Conservation (phyloP, 2,888 invertebrate genomes). For the Tubulanus polymorphus region DNA sequence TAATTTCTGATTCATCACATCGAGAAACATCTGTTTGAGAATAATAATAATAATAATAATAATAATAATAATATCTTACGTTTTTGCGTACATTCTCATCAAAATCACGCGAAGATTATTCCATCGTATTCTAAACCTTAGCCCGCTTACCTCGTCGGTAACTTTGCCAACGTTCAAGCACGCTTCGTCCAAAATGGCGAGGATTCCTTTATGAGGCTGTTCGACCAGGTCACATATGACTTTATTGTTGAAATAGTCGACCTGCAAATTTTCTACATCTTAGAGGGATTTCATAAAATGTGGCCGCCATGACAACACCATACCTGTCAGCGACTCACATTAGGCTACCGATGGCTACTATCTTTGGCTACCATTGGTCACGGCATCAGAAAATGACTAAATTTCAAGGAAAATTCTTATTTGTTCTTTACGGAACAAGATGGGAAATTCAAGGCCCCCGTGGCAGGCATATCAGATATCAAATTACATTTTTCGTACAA, state of each 20-base stretch:
- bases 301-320: too few species aligned
- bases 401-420: too few species aligned
- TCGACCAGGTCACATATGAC: constrained; percentile 94
- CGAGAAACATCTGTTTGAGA: constrained; percentile 68
- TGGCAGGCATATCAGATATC: too few species aligned
- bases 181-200: constrained; percentile 94
- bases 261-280: too few species aligned
- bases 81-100: constrained; percentile 1
- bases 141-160: constrained; percentile 58
- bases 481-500: too few species aligned
- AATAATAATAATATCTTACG: constrained; percentile 7
- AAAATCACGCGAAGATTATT: neutral
- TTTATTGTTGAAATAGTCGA: constrained; percentile 97
- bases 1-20: constrained; percentile 88
- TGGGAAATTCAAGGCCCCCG: too few species aligned
- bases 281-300: too few species aligned
- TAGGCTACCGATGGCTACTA: too few species aligned
- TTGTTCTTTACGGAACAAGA: too few species aligned
- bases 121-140: neutral
- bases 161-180: constrained; percentile 93
- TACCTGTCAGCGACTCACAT: too few species aligned
- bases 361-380: too few species aligned
- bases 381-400: too few species aligned
- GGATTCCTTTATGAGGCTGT: constrained; percentile 82
- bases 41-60: constrained; percentile 5